Evolutionary conservation across 1,140 invertebrate species (phyloP).

Genomic region (Maconellicoccus hirsutus): DNA sequence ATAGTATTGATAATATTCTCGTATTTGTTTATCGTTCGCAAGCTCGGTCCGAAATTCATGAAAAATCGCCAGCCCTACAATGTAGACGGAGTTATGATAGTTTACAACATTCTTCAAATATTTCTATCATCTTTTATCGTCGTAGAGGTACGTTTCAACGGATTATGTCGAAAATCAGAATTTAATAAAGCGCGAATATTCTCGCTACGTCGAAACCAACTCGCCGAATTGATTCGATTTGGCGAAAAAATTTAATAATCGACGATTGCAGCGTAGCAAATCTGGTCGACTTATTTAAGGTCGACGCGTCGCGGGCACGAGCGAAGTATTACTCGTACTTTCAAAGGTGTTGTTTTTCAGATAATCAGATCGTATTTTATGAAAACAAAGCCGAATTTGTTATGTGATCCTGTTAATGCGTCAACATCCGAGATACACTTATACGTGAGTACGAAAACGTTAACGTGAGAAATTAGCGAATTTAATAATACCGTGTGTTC

Average conservation of each 20-base stretch:
- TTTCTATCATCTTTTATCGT: slow-evolving; percentile 33
- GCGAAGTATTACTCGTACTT: no score
- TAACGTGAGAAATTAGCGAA: background rate
- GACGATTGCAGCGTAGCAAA: no score
- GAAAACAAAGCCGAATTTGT: slow-evolving; percentile 15
- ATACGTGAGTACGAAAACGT: background rate
- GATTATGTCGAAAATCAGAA: background rate
- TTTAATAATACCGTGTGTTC: no score
- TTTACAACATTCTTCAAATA: slow-evolving; percentile 44
- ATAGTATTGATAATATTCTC: slow-evolving; percentile 43
- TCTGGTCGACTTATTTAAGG: no score
- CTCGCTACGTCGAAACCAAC: background rate
- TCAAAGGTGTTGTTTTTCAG: background rate
- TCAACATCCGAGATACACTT: background rate
- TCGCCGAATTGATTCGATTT: no score
- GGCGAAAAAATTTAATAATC: background rate
- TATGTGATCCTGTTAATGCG: slow-evolving; percentile 1
- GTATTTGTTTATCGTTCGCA: slow-evolving; percentile 56
- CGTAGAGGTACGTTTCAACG: slow-evolving; percentile 24
- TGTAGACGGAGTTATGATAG: slow-evolving; percentile 38
- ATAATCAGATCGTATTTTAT: background rate
- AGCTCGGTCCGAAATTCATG: slow-evolving; percentile 57
- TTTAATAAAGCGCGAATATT: no score
- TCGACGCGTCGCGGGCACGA: no score
- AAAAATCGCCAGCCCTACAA: slow-evolving; percentile 39